These are phyloP conservation scores for Cossypha dichroa DNA, from an alignment of 2,797 vertebrate genomes.

Conservation along the genomic window DNA sequence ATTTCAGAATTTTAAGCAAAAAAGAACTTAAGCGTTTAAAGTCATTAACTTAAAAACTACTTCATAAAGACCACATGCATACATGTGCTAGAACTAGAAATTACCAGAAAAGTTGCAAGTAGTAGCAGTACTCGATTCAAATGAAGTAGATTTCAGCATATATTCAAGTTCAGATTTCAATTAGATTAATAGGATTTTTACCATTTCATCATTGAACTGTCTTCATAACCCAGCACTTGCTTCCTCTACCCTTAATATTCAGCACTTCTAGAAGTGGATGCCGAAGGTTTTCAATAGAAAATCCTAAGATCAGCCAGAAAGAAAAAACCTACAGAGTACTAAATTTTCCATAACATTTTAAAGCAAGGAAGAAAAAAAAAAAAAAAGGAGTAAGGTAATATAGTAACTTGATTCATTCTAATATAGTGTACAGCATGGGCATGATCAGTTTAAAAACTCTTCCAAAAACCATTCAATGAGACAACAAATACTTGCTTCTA, in stretches of 20 bases:
- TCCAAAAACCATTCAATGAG: neutral
- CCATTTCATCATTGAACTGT: neutral
- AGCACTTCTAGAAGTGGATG: neutral
- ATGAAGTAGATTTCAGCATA: neutral
- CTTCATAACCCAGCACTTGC: neutral
- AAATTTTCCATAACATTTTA: neutral
- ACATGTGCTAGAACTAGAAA: neutral
- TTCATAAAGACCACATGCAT: neutral
- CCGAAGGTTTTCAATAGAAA: neutral
- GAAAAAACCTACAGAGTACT: neutral
- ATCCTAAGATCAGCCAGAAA: neutral
- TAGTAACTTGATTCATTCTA: neutral
- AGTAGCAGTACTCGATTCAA: neutral
- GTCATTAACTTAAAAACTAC: neutral
- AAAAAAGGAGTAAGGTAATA: neutral
- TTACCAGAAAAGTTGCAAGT: neutral
- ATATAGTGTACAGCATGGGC: no score
- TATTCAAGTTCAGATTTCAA: neutral
- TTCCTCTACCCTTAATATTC: neutral
- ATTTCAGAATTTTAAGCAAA: neutral
- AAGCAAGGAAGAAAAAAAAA: neutral
- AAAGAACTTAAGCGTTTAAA: neutral
- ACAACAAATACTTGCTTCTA: neutral
- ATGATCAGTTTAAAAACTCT: neutral
- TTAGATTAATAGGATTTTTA: neutral